Base-by-base conservation (phyloP, 2,113 vertebrate genomes). In the Nicator chloris region DNA sequence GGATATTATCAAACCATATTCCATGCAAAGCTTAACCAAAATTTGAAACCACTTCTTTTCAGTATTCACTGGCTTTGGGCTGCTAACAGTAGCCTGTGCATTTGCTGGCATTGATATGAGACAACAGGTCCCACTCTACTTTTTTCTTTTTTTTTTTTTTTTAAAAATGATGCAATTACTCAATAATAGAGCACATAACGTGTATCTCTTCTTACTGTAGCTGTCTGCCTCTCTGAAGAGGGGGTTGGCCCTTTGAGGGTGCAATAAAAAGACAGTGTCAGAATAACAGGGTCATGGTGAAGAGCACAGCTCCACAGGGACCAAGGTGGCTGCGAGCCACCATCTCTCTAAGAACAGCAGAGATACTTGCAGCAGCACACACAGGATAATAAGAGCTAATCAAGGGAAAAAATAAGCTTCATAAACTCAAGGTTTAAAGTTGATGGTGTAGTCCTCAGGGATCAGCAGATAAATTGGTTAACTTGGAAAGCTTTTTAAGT, bases 321-420 rank as follows among this genome's bases (percentile, higher is more conserved):
- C 84, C 1, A 3, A 78, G 61, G 17, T 12, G 14, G 61, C 71
- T 72, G 50, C 42, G 63, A 49, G 30, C 26, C 4, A 3, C 61
- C 61, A 26, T 18, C 10, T 79, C 33, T 65, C 47, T 65, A 73
- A 49, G 24, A 70, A 13, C 13, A 45, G 45, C 30, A 63, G 61
- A 63, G 71, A 56, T 82, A 39, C 61, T 53, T 82, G 31, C 24
- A 76, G 78, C 59, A 65, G 50, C 76, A 51, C 10, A 31, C 50
- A 50, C 9, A n/a, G 18, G 59, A 61, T 24, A 24, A 13, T 61
- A 91, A 88, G 23, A 80, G 14, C 31, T 69, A 91, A 75, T 72
- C 31, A 92, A 96, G 93, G 42, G n/a, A 76, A 63, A 87, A 96
- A 96, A 93, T 45, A 8, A 91, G 28, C 50, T 88, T 96, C 65